Percentiles rank a stretch among this genome's conserved stretches.
These are phyloP conservation scores for Hirundichthys speculiger DNA, from an alignment of 2,113 vertebrate genomes.

Conservation along the genomic window DNA sequence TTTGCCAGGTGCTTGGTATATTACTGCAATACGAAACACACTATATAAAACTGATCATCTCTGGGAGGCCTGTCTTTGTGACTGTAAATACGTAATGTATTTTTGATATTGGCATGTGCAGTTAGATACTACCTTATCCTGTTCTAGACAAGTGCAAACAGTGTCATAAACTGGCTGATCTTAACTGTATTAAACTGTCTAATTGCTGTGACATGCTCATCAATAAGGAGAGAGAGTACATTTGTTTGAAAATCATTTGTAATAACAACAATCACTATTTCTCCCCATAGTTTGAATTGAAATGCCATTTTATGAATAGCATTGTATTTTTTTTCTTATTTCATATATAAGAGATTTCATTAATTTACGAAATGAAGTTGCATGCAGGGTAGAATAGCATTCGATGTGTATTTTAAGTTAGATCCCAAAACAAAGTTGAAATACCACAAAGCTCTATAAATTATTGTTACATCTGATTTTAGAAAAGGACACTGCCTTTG, in stretches of 20 bases:
- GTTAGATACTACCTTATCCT: conserved; percentile 39
- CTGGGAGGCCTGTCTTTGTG: conserved; percentile 58
- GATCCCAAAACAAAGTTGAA: conserved; percentile 41
- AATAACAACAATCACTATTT: not conserved
- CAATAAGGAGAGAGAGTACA: conserved; percentile 13
- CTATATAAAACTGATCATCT: conserved; percentile 29
- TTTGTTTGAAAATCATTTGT: conserved; percentile 20
- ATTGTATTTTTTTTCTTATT: conserved; percentile 45
- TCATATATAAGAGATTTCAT: conserved; percentile 32
- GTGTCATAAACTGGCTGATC: conserved; percentile 29
- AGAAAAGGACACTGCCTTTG: conserved; percentile 14
- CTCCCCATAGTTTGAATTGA: conserved; percentile 9
- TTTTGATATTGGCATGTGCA: conserved; percentile 71
- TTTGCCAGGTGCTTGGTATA: conserved; percentile 57
- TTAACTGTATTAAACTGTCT: conserved; percentile 22
- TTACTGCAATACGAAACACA: conserved; percentile 66
- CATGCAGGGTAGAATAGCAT: conserved; percentile 71
- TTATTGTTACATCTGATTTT: conserved; percentile 30
- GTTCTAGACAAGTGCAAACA: conserved; percentile 17
- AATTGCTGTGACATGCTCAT: conserved; percentile 18
- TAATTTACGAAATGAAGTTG: conserved; percentile 47
- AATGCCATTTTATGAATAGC: conserved; percentile 31
- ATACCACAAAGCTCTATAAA: conserved; percentile 31
- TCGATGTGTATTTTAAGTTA: conserved; percentile 53
- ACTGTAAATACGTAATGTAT: conserved; percentile 60